phyloP scores from a whole-genome alignment of 2,888 invertebrate genomes.

The Xylocampa areola region DNA sequence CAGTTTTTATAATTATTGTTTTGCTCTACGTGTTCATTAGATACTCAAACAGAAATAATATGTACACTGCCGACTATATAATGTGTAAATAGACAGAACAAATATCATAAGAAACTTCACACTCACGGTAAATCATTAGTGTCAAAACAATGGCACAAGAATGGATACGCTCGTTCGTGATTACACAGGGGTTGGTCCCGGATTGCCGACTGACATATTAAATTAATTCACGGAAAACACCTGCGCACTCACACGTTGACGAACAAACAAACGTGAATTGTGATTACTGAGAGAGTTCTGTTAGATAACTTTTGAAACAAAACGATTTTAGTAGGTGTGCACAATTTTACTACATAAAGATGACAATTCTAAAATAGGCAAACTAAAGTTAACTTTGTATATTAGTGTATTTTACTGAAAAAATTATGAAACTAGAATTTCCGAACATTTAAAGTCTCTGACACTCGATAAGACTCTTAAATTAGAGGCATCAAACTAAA shows the following conservation, averaged over 20 bases:
- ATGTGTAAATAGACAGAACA: conserved; percentile 25
- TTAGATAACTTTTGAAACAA: conserved; percentile 21
- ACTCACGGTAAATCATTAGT: conserved; percentile 58
- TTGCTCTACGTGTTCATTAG: conserved; percentile 34
- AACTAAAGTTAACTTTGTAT: too few relatives aligned
- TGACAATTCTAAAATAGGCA: too few relatives aligned
- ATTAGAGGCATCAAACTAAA: too few relatives aligned
- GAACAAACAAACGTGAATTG: conserved; percentile 54
- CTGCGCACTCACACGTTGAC: conserved; percentile 57
- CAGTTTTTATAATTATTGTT: too few relatives aligned
- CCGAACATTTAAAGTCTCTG: too few relatives aligned
- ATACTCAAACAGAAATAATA: conserved; percentile 9
- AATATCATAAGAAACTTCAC: conserved; percentile 54
- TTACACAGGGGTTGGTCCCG: conserved; percentile 40
- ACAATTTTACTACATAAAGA: too few relatives aligned
- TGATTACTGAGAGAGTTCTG: conserved; percentile 26
- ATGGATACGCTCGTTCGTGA: conserved; percentile 58
- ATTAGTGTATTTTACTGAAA: too few relatives aligned
- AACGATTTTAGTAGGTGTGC: too few relatives aligned
- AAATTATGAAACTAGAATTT: too few relatives aligned
- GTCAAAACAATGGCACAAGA: conserved; percentile 61
- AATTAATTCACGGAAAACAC: conserved; percentile 66
- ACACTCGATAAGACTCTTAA: too few relatives aligned
- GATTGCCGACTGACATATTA: conserved; percentile 61
- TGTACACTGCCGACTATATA: background rate